phyloP scores from a whole-genome alignment of 1,140 invertebrate genomes.

The Alviniconcha marisindica region DNA sequence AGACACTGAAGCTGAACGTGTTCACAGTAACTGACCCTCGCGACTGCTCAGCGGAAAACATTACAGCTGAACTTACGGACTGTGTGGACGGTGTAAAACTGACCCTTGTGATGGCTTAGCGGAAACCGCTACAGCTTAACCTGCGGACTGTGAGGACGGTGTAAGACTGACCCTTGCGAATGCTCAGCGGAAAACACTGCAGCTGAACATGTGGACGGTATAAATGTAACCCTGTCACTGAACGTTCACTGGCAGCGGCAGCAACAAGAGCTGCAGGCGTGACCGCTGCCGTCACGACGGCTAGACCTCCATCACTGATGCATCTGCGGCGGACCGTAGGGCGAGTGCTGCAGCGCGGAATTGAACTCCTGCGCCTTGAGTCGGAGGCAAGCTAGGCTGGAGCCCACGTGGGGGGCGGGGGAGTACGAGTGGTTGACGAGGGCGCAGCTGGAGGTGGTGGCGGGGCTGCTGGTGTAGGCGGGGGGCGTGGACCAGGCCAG shows the following conservation, averaged over 20 bases:
- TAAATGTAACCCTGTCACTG: no score
- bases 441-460: slow-evolving; percentile 67
- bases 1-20: no score
- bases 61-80: no score
- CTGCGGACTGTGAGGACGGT: no score
- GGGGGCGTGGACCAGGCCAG: slow-evolving; percentile 63
- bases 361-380: slow-evolving; percentile 77
- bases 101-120: no score
- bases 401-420: slow-evolving; percentile 65
- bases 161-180: no score
- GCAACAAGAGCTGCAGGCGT: neutral
- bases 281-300: neutral
- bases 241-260: neutral
- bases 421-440: slow-evolving; percentile 60
- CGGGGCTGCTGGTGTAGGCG: slow-evolving; percentile 54
- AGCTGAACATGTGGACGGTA: no score
- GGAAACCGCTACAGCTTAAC: neutral
- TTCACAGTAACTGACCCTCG: no score
- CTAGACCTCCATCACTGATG: slow-evolving; percentile 53
- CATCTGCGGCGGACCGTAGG: slow-evolving; percentile 62
- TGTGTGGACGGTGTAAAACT: no score
- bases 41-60: no score
- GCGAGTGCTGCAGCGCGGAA: slow-evolving; percentile 66
- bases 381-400: slow-evolving; percentile 75
- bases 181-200: no score